phyloP scores from a whole-genome alignment of 2,113 vertebrate species.

The Sphaerodactylus townsendi region DNA sequence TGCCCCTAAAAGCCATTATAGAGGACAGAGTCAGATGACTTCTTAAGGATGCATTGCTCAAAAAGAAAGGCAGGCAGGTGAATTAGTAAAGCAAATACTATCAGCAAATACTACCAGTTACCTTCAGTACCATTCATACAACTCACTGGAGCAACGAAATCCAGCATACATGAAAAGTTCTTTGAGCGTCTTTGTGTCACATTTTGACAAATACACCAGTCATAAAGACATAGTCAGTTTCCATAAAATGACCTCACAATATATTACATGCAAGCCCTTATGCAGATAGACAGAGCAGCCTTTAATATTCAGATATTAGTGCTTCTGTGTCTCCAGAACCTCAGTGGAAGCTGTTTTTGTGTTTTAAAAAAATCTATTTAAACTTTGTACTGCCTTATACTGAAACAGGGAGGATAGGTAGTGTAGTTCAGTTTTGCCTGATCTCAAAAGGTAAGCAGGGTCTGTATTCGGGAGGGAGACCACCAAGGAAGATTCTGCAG shows the following conservation, averaged over 20 bases:
- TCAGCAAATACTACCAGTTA: not conserved
- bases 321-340: too few relatives aligned
- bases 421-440: too few relatives aligned
- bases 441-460: too few relatives aligned
- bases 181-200: not conserved
- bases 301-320: too few relatives aligned
- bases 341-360: not conserved
- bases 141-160: not conserved
- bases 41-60: not conserved
- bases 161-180: rapidly evolving
- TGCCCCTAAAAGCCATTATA: not conserved
- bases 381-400: too few relatives aligned
- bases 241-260: not conserved
- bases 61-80: not conserved
- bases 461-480: too few relatives aligned
- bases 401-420: too few relatives aligned
- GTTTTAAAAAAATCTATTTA: too few relatives aligned
- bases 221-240: not conserved
- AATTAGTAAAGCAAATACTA: not conserved
- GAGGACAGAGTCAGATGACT: not conserved
- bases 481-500: too few relatives aligned
- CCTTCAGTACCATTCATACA: not conserved
- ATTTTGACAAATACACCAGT: not conserved
- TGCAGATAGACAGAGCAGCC: not conserved
- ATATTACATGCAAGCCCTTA: not conserved